These are phyloP conservation scores for Heliconius aoede DNA, from an alignment of 2,888 invertebrate genomes.

Conservation along the genomic window DNA sequence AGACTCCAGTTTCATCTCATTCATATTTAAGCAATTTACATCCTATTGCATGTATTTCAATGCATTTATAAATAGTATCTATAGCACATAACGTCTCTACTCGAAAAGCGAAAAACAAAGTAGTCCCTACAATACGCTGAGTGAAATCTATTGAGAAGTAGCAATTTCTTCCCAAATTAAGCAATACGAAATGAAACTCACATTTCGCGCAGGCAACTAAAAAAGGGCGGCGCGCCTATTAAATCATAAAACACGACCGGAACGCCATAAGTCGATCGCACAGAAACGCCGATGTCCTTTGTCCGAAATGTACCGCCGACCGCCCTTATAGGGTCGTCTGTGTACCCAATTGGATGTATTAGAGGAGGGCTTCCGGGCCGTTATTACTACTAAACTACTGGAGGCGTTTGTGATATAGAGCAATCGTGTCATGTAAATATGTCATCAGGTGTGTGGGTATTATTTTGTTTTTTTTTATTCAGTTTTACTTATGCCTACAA, in stretches of 20 bases:
- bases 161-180: neutral
- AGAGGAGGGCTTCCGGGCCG: conserved; percentile 41
- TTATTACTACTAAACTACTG: conserved; percentile 36
- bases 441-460: neutral
- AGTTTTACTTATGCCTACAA: neutral
- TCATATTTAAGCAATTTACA: neutral
- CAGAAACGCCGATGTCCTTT: conserved; percentile 38
- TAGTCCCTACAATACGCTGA: too few species aligned
- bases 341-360: conserved; percentile 46
- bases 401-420: conserved; percentile 35
- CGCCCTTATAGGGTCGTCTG: conserved; percentile 45
- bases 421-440: conserved; percentile 19
- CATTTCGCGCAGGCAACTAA: conserved; percentile 7
- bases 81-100: neutral
- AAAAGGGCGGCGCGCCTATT: conserved; percentile 18
- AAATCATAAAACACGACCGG: conserved; percentile 30
- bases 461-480: neutral
- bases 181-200: neutral
- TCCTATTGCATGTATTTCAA: neutral
- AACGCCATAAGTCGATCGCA: conserved; percentile 28
- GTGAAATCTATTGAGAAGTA: too few species aligned
- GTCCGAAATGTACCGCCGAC: conserved; percentile 48
- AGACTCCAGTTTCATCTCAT: neutral
- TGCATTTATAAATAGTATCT: neutral
- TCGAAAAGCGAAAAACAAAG: neutral